Evolutionary conservation across 2,797 vertebrate genomes (phyloP).

Genomic region (Lacerta agilis): DNA sequence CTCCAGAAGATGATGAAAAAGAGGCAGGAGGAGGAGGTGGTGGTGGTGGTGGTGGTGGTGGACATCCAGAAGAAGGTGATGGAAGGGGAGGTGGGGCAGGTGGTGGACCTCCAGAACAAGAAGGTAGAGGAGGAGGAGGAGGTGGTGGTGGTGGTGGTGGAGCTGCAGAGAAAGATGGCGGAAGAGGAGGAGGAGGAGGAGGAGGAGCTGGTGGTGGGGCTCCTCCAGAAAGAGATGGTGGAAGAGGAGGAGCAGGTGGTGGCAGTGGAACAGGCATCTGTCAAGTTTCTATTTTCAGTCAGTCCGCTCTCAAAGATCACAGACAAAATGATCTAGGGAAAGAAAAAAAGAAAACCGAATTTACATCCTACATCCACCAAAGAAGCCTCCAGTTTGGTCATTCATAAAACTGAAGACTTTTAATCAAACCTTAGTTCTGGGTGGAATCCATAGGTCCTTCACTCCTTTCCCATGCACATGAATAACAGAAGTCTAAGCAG

Average conservation of each 20-base stretch:
- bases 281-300: conserved; percentile 60
- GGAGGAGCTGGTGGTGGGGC: conserved; percentile 71
- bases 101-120: conserved; percentile 67
- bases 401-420: conserved; percentile 51
- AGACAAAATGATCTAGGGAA: conserved; percentile 55
- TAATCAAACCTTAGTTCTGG: conserved; percentile 1
- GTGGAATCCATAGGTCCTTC: background rate
- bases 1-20: conserved; percentile 66
- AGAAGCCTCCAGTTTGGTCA: conserved; percentile 8
- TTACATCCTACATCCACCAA: conserved; percentile 22
- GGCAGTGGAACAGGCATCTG: conserved; percentile 79
- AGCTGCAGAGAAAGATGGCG: conserved; percentile 36
- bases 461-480: background rate
- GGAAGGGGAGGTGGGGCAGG: conserved; percentile 57
- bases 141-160: conserved; percentile 56
- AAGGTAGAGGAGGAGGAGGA: conserved; percentile 66
- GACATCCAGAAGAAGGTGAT: conserved; percentile 57
- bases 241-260: conserved; percentile 58
- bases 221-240: conserved; percentile 66
- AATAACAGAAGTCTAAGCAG: background rate
- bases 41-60: conserved; percentile 66
- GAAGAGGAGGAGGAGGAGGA: conserved; percentile 6
- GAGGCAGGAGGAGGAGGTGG: conserved; percentile 69
- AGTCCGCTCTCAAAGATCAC: conserved; percentile 45
- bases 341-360: conserved; percentile 51